Conservation (phyloP, 1,140 invertebrate genomes). For the Drusus annulatus region DNA sequence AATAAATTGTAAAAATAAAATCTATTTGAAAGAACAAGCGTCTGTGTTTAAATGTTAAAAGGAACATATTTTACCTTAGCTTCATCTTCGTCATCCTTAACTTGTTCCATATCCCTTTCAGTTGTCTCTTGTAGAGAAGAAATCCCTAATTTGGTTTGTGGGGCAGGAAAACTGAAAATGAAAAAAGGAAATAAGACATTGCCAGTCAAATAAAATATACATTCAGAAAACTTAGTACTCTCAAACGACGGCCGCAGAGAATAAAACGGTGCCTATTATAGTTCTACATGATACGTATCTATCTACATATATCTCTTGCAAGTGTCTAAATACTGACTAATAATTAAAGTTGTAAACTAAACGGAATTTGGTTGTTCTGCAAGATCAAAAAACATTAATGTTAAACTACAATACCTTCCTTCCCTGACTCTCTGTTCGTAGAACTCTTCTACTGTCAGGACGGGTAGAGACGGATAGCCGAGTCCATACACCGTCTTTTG, state of each 20-base stretch:
- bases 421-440: conserved; percentile 90
- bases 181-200: background rate
- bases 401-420: conserved; percentile 74
- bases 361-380: background rate
- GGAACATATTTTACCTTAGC: conserved; percentile 53
- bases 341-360: too few relatives aligned
- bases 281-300: too few relatives aligned
- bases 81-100: conserved; percentile 62
- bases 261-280: too few relatives aligned
- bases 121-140: conserved; percentile 63
- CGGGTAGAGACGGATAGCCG: conserved; percentile 95
- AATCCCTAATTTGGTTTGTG: conserved; percentile 52
- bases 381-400: background rate
- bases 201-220: background rate
- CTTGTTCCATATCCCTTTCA: conserved; percentile 58
- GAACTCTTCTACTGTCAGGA: conserved; percentile 95
- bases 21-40: too few relatives aligned
- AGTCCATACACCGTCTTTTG: conserved; percentile 95
- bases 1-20: too few relatives aligned
- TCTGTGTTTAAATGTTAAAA: too few relatives aligned
- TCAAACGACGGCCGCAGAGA: too few relatives aligned
- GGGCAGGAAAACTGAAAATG: conserved; percentile 63
- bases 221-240: too few relatives aligned
- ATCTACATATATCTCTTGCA: too few relatives aligned
- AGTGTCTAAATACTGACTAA: too few relatives aligned